phyloP scores from a whole-genome alignment of 2,113 vertebrate genomes.

The Hippotragus niger region DNA sequence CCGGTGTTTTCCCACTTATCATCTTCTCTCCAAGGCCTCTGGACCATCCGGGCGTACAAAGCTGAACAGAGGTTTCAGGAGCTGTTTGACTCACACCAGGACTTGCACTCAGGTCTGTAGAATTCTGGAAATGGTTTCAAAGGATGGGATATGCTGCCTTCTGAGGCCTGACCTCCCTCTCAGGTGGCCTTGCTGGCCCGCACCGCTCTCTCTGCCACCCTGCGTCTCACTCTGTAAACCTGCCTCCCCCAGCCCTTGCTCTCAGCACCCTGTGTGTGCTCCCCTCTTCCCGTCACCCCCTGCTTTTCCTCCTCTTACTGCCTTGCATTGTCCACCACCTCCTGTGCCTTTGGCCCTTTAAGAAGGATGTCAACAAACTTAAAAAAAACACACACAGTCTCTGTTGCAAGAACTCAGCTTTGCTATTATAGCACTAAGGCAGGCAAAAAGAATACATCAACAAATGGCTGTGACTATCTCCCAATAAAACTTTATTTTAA shows the following conservation, averaged over 20 bases:
- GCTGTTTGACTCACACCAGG: conserved; percentile 92
- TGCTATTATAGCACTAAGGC: not conserved
- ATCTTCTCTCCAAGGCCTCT: conserved; percentile 94
- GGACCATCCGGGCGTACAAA: conserved; percentile 93
- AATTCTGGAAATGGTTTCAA: not conserved
- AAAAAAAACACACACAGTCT: not conserved
- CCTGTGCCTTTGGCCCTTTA: not conserved
- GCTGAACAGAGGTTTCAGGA: conserved; percentile 91
- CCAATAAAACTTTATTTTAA: not conserved
- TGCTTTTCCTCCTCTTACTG: not conserved
- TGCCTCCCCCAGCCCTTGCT: not conserved
- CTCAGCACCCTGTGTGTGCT: rapidly evolving
- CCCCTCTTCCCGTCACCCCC: rapidly evolving
- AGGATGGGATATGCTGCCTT: no score
- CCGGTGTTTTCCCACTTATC: conserved; percentile 97
- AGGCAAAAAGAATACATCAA: no score
- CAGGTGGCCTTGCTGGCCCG: rapidly evolving
- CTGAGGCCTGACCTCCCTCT: not conserved
- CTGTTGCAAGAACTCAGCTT: not conserved
- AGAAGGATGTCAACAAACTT: not conserved
- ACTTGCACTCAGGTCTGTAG: conserved; percentile 92
- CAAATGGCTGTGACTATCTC: not conserved
- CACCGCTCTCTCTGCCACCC: no score
- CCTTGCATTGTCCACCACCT: not conserved
- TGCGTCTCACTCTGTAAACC: not conserved